Evolutionary conservation across 2,797 vertebrate genomes (phyloP), one percentile per base, ranked within the genome.

Genomic region (Dallia pectoralis): DNA sequence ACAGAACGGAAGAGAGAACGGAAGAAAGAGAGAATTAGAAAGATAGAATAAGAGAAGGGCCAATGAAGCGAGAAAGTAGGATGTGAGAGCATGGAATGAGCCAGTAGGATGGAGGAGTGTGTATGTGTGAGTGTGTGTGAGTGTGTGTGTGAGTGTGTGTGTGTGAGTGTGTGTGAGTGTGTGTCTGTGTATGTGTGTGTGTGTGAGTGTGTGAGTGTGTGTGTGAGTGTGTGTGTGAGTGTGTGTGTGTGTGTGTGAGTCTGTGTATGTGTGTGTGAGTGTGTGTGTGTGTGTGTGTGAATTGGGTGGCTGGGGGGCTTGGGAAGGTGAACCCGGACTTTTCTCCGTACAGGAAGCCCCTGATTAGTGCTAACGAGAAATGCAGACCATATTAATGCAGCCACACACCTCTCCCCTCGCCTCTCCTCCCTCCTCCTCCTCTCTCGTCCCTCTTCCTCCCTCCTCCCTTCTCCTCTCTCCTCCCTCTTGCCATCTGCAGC

Each of bases 371-470:
- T 94, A 94, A 94, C 83, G 93, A 93, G 91, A 93, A 92, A 69
- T 89, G 89, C 93, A 94, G 93, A 92, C 90, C 84, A 68, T 92
- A 94, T 94, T 93, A 94, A 94, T 93, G 93, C 93, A 93, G 88
- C 89, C 91, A 89, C 92, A 92, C 92, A 92, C 90, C 91, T 91
- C 90, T 88, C 78, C 77, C 82, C n/a, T 78, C 78, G 74, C 67
- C 74, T 78, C 74, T 77, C 75, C 78, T 83, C 75, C 81, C 85
- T 63, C 40, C 83, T 91, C n/a, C n/a, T 78, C 78, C 74, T 69
- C 74, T 78, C 74, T 77, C 75, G 77, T 83, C 75, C 81, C 85
- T 63, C 40, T 82, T 91, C n/a, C n/a, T n/a, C n/a, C n/a, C n/a
- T n/a, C n/a, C n/a, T n/a, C n/a, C n/a, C n/a, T n/a, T n/a, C n/a